Evolutionary conservation across 1,140 invertebrate genomes (phyloP).

Genomic region (Helicoverpa zea): DNA sequence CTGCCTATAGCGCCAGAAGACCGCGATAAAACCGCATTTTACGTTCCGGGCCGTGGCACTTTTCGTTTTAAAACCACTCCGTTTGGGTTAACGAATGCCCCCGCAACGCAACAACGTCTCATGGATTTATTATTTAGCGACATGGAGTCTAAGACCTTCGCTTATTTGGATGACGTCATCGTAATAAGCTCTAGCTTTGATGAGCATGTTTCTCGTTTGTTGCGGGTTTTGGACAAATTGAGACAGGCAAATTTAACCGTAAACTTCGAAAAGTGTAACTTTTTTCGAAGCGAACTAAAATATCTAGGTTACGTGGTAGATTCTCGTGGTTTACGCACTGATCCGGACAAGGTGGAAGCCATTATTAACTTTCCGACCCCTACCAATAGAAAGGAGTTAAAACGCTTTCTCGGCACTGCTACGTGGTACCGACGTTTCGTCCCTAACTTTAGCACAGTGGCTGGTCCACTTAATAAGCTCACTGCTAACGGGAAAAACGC

Average conservation of each 20-base stretch:
- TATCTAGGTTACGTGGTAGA: conserved; percentile 75
- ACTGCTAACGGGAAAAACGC: conserved; percentile 19
- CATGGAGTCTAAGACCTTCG: too few relatives aligned
- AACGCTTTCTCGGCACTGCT: conserved; percentile 26
- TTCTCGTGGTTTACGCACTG: conserved; percentile 63
- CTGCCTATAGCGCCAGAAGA: too few relatives aligned
- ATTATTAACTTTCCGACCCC: conserved; percentile 19
- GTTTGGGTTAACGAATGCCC: not conserved
- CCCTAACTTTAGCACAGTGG: conserved; percentile 20
- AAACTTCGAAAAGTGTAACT: conserved; percentile 70
- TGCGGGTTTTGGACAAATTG: conserved; percentile 42
- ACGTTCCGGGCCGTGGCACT: conserved; percentile 29
- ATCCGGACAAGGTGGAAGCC: conserved; percentile 56
- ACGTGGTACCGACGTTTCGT: conserved; percentile 29
- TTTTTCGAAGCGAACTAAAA: conserved; percentile 62
- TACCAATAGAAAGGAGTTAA: conserved; percentile 1
- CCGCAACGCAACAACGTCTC: too few relatives aligned
- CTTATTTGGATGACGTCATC: conserved; percentile 1
- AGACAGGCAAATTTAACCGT: conserved; percentile 54
- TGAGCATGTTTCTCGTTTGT: conserved; percentile 15
- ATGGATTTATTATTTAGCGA: too few relatives aligned
- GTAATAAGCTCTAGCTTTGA: not conserved
- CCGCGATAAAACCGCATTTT: conserved; percentile 43
- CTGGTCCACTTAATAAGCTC: conserved; percentile 21
- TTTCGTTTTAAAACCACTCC: conserved; percentile 29